Evolutionary conservation across 2,888 invertebrate genomes (phyloP), one percentile per base, ranked within the genome.

Genomic region (Drosophila austrosaltans): DNA sequence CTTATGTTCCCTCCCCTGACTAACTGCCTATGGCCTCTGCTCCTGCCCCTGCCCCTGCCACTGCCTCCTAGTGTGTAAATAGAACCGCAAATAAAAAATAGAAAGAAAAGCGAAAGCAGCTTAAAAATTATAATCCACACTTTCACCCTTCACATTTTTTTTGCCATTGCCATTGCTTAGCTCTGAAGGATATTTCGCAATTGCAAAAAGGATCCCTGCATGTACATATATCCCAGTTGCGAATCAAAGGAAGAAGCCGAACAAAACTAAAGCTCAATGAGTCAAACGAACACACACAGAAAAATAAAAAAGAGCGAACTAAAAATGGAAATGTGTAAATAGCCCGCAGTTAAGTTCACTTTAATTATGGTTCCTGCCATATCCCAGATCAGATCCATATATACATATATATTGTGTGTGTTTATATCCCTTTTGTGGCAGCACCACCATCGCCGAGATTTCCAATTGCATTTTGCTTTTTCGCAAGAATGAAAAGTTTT

Each of bases 71-170:
- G 58, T 61, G 60, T 42, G 72, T 73, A 80, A 79, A 78, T 69
- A 79, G 68, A 83, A 83, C 82, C 82, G 71, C 85, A 83, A 82
- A 82, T 78, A 81, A 78, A 78, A 78, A 75, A 56, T 62, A 67
- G 68, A 73, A 67, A 69, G 70, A 82, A 80, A 81, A 79, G 81
- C 81, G 82, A 89, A 89, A 87, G 78, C 77, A 72, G 87, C 78
- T 87, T 89, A 87, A 81, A 85, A 89, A 73, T 78, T 88, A 83
- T 89, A 88, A 88, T 87, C 87, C 85, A 75, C 77, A 85, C 86
- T 86, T 86, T 85, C 87, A 77, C 87, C 82, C 82, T 77, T 82
- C 82, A 80, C 48, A 25, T 80, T 82, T 83, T 82, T 83, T 74
- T 63, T 16, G 65, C 69, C 20, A 16, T 40, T 25, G 63, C 20